A percentile compares a stretch with the other conserved stretches of the same genome.
phyloP scores from a whole-genome alignment of 2,888 invertebrate species.

The Polyommatus icarus region DNA sequence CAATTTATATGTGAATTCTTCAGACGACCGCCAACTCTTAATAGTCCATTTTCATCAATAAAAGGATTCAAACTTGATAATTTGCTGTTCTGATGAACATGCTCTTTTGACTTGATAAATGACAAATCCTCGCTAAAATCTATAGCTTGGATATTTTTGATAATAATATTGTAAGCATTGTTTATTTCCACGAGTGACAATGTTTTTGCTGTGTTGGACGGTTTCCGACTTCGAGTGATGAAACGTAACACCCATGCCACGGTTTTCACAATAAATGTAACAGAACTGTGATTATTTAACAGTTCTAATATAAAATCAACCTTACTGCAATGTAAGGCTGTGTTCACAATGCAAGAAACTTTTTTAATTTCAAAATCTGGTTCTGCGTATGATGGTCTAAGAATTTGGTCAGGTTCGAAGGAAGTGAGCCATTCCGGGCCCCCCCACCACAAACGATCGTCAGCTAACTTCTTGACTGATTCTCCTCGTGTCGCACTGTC shows the following conservation, averaged over 20 bases:
- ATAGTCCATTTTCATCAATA: too few species aligned
- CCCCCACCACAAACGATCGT: constrained; percentile 19
- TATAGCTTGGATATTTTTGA: constrained; percentile 29
- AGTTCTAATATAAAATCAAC: too few species aligned
- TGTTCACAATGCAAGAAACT: too few species aligned
- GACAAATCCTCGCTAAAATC: constrained; percentile 28
- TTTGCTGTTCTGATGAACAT: background rate
- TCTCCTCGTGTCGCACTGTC: constrained; percentile 34
- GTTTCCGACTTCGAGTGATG: constrained; percentile 11
- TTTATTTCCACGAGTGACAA: background rate
- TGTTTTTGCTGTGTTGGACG: background rate
- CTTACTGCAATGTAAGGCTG: too few species aligned
- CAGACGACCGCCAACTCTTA: too few species aligned
- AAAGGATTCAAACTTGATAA: too few species aligned
- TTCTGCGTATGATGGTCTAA: background rate
- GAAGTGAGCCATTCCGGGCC: constrained; percentile 33
- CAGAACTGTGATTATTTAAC: too few species aligned
- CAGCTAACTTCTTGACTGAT: constrained; percentile 20
- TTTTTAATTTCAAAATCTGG: too few species aligned
- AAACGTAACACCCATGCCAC: constrained; percentile 31
- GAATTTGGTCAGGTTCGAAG: constrained; percentile 15
- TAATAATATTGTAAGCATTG: constrained; percentile 24
- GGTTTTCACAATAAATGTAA: background rate
- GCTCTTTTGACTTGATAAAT: background rate
- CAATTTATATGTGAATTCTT: too few species aligned